Evolutionary conservation across 2,797 vertebrate species (phyloP).

Genomic region (Setipinna tenuifilis): DNA sequence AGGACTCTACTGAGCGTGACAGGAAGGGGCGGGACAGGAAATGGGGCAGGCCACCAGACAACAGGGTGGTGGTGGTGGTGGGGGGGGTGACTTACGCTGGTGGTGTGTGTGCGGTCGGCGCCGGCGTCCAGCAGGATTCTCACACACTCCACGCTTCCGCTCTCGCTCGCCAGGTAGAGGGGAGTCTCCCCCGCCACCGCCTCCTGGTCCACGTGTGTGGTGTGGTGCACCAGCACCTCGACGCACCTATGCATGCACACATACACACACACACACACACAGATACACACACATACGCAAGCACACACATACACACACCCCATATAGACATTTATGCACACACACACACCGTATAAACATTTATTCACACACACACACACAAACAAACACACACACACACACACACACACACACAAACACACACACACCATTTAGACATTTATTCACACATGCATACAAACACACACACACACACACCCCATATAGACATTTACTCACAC

Average conservation of each 20-base stretch:
- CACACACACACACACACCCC: neutral
- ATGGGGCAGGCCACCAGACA: neutral
- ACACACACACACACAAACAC: neutral
- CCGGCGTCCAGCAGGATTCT: slow-evolving; percentile 81
- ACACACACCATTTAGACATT: no score
- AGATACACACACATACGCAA: no score
- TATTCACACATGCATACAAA: slow-evolving; percentile 84
- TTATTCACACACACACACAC: no score
- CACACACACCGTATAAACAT: no score
- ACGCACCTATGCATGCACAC: slow-evolving; percentile 80
- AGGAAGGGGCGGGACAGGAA: no score
- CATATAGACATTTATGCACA: neutral
- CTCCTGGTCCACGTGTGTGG: slow-evolving; percentile 81
- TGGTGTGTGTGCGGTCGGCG: slow-evolving; percentile 79
- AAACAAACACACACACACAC: no score
- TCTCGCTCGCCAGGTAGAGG: slow-evolving; percentile 87
- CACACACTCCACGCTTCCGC: slow-evolving; percentile 81
- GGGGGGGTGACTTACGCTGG: slow-evolving; percentile 75
- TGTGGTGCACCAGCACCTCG: slow-evolving; percentile 83
- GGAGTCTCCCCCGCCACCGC: slow-evolving; percentile 83
- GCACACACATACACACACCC: no score
- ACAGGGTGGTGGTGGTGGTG: neutral
- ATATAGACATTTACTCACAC: slow-evolving; percentile 90
- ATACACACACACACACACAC: neutral
- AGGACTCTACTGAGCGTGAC: neutral